Conservation (phyloP, 2,797 vertebrate species). For the Takifugu ocellatus region DNA sequence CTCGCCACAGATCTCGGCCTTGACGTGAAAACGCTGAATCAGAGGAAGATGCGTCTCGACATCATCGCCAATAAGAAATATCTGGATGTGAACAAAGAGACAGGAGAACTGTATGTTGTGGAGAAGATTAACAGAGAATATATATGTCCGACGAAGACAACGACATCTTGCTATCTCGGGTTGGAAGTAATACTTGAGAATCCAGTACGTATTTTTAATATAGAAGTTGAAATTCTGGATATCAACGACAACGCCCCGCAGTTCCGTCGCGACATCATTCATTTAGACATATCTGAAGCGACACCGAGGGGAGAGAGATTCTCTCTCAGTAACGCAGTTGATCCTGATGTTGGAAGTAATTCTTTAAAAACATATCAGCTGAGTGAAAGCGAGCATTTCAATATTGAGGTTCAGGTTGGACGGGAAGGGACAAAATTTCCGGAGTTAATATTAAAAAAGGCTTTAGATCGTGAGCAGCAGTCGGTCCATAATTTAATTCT, state of each 20-base stretch:
- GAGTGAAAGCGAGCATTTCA: constrained; percentile 67
- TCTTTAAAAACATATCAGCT: constrained; percentile 84
- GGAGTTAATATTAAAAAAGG: constrained; percentile 54
- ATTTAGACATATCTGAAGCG: constrained; percentile 85
- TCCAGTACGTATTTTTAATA: constrained; percentile 81
- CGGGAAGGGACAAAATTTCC: constrained; percentile 62
- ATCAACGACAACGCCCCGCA: constrained; percentile 89
- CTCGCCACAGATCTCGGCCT: constrained; percentile 76
- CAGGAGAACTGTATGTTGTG: constrained; percentile 72
- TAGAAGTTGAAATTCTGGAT: constrained; percentile 87
- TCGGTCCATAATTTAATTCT: too few relatives aligned
- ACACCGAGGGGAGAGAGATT: constrained; percentile 82
- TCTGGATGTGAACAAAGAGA: constrained; percentile 76
- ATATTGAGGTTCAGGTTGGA: constrained; percentile 37
- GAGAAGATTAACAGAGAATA: constrained; percentile 83
- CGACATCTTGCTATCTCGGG: too few relatives aligned
- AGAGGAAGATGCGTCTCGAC: constrained; percentile 77
- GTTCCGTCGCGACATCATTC: constrained; percentile 80
- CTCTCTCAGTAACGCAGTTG: constrained; percentile 85
- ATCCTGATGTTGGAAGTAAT: constrained; percentile 86
- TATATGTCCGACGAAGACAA: constrained; percentile 79
- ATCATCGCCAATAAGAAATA: constrained; percentile 76
- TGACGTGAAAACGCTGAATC: constrained; percentile 48
- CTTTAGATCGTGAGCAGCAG: constrained; percentile 54
- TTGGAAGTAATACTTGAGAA: constrained; percentile 84